Conservation (phyloP, 2,888 invertebrate species). For the Lutraria lutraria region DNA sequence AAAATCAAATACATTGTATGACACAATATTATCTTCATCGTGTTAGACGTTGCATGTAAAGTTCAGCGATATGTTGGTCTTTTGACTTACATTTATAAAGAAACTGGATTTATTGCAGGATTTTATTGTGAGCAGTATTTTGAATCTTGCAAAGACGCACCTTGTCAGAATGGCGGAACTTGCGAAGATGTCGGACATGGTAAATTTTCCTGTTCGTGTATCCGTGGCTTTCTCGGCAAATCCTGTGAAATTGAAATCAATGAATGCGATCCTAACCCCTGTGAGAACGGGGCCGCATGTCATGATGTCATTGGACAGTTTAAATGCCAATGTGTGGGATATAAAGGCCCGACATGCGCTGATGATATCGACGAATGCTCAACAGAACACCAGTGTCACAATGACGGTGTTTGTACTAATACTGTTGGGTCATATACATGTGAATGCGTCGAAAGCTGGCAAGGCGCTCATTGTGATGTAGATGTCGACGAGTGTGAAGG, state of each 20-base stretch:
- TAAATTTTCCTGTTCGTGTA: slow-evolving; percentile 42
- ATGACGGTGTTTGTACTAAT: slow-evolving; percentile 30
- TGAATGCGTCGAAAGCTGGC: slow-evolving; percentile 24
- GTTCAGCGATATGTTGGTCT: neutral
- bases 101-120: slow-evolving; percentile 24
- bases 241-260: slow-evolving; percentile 39
- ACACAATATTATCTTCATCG: too few species aligned
- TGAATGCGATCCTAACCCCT: slow-evolving; percentile 45
- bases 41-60: neutral
- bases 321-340: slow-evolving; percentile 33
- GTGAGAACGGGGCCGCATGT: slow-evolving; percentile 34
- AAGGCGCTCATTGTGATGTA: slow-evolving; percentile 30
- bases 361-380: slow-evolving; percentile 44
- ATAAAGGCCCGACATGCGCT: neutral
- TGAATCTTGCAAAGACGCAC: slow-evolving; percentile 38
- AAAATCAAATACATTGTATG: too few species aligned
- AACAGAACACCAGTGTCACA: neutral
- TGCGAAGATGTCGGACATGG: slow-evolving; percentile 44
- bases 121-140: slow-evolving; percentile 41
- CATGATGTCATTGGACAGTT: slow-evolving; percentile 33
- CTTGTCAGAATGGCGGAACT: slow-evolving; percentile 36
- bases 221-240: slow-evolving; percentile 27
- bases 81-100: too few species aligned
- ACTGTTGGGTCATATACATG: slow-evolving; percentile 29
- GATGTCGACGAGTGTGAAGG: slow-evolving; percentile 37